A percentile compares a stretch with the other conserved stretches of the same genome.
These are phyloP conservation scores for Troilus luridus DNA, from an alignment of 2,888 invertebrate genomes.

Conservation along the genomic window DNA sequence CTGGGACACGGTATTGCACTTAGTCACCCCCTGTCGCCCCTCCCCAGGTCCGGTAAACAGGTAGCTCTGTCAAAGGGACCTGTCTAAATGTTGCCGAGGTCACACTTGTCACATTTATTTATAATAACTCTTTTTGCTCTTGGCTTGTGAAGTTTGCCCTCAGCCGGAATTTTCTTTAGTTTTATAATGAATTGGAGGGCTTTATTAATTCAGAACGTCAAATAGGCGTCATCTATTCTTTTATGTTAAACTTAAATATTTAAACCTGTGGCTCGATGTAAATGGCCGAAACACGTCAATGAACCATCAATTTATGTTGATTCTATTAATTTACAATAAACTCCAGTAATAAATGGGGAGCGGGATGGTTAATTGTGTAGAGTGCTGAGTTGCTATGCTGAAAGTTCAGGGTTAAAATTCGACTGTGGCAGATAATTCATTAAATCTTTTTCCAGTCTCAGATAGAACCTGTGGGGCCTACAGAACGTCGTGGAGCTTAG, in stretches of 20 bases:
- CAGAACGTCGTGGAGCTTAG: too few species aligned
- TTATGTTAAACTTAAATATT: neutral
- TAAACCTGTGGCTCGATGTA: neutral
- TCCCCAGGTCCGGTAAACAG: neutral
- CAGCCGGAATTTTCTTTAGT: neutral
- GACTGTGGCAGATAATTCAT: too few species aligned
- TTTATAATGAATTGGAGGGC: neutral
- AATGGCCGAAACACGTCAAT: too few species aligned
- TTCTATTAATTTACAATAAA: too few species aligned
- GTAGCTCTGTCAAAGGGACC: conserved; percentile 11
- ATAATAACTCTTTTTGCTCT: neutral
- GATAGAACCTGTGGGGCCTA: too few species aligned
- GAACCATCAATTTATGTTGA: too few species aligned
- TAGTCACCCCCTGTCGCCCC: neutral
- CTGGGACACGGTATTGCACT: conserved; percentile 35
- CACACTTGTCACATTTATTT: conserved; percentile 3
- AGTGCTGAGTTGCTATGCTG: too few species aligned
- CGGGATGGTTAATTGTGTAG: too few species aligned
- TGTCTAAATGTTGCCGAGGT: neutral
- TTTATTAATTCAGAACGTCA: neutral
- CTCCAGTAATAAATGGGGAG: too few species aligned
- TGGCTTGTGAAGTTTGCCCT: neutral
- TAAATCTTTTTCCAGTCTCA: too few species aligned
- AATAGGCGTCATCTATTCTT: neutral
- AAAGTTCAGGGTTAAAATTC: too few species aligned